Conservation (phyloP, 2,888 invertebrate species). For the Octodonta nipae region DNA sequence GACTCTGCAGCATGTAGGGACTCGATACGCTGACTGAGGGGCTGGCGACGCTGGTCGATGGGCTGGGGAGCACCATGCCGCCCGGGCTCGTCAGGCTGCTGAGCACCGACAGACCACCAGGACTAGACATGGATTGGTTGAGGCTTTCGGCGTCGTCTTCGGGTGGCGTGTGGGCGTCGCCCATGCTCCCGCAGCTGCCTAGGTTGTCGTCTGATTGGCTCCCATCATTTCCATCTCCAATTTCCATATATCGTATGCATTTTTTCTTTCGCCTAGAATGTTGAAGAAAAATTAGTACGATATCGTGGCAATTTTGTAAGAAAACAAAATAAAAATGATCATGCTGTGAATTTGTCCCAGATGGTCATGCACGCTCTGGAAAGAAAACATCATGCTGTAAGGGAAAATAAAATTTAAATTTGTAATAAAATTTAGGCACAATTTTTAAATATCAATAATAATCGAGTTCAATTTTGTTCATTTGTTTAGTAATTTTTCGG, state of each 20-base stretch:
- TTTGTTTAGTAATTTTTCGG: no score
- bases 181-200: slow-evolving; percentile 68
- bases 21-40: slow-evolving; percentile 49
- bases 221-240: slow-evolving; percentile 49
- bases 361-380: slow-evolving; percentile 3
- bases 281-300: slow-evolving; percentile 6
- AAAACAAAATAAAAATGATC: slow-evolving; percentile 4
- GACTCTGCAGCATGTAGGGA: slow-evolving; percentile 42
- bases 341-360: slow-evolving; percentile 5
- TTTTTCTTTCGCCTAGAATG: slow-evolving; percentile 86
- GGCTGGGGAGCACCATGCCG: slow-evolving; percentile 59
- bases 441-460: no score
- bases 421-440: no score
- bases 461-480: no score
- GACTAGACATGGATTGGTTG: slow-evolving; percentile 47
- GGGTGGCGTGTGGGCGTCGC: slow-evolving; percentile 53
- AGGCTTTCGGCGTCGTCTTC: slow-evolving; percentile 52
- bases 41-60: slow-evolving; percentile 57
- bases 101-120: slow-evolving; percentile 50
- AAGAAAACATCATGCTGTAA: slow-evolving; percentile 2
- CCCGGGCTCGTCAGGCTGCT: slow-evolving; percentile 59
- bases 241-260: slow-evolving; percentile 90
- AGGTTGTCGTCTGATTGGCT: slow-evolving; percentile 60
- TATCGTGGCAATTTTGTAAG: slow-evolving; percentile 5
- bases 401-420: no score